Conservation (phyloP, 2,888 invertebrate species). For the Tiliacea aurago region DNA sequence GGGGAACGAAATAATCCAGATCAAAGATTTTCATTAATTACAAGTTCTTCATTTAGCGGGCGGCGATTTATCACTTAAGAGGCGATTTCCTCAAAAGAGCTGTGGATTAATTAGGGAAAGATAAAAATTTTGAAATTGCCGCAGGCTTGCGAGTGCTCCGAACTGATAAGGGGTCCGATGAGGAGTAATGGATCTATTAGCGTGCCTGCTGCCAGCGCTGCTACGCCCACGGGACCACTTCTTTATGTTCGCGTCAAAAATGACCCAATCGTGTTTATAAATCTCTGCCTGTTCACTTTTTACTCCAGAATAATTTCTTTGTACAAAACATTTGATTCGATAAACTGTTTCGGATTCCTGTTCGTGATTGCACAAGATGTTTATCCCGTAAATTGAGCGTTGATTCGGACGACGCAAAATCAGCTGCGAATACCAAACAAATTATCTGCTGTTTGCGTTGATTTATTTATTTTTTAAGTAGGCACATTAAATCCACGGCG, state of each 20-base stretch:
- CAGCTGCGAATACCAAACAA: constrained; percentile 75
- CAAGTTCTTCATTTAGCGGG: constrained; percentile 81
- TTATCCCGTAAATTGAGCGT: constrained; percentile 74
- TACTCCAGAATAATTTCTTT: constrained; percentile 75
- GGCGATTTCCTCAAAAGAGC: constrained; percentile 84
- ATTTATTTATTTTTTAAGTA: constrained; percentile 73
- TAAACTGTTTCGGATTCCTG: constrained; percentile 76
- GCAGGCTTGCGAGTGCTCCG: constrained; percentile 82
- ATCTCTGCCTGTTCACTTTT: constrained; percentile 76
- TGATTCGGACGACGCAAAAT: constrained; percentile 74
- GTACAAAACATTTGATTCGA: constrained; percentile 78
- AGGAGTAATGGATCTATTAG: constrained; percentile 86
- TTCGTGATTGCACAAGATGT: constrained; percentile 69
- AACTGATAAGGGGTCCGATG: constrained; percentile 84
- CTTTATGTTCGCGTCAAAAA: constrained; percentile 79
- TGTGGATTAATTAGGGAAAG: constrained; percentile 87
- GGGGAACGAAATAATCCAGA: constrained; percentile 78
- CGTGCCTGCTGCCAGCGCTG: constrained; percentile 68
- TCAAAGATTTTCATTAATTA: constrained; percentile 86
- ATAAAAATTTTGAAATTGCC: constrained; percentile 88
- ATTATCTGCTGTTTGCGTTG: constrained; percentile 71
- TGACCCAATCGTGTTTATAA: constrained; percentile 76
- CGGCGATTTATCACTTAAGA: constrained; percentile 86
- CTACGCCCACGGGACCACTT: constrained; percentile 68
- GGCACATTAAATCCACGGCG: constrained; percentile 57